Conservation (phyloP, 2,113 vertebrate genomes). For the Saguinus imperator region DNA sequence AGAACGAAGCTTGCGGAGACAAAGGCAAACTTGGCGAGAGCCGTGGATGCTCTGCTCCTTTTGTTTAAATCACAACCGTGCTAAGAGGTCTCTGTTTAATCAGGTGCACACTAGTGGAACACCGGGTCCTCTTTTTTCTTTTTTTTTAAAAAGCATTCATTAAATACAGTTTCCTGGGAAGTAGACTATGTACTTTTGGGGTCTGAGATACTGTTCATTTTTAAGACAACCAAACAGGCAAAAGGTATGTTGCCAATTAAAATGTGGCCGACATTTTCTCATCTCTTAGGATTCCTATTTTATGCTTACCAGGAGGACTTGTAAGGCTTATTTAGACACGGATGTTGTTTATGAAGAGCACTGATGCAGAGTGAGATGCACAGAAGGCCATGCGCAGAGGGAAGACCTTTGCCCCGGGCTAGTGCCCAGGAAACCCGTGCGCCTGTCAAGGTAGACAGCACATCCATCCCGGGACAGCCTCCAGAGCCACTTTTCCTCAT, state of each 20-base stretch:
- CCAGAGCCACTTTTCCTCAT: no score
- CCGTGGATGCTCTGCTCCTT: accelerated
- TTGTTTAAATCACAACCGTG: accelerated
- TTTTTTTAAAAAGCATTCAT: no score
- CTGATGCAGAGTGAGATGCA: accelerated
- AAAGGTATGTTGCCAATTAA: not conserved
- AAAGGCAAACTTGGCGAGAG: not conserved
- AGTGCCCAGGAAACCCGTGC: accelerated
- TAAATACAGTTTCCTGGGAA: no score
- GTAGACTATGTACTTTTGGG: not conserved
- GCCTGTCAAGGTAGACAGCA: accelerated
- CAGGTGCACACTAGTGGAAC: accelerated
- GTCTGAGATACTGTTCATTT: not conserved
- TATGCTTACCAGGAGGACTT: no score
- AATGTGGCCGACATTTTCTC: not conserved
- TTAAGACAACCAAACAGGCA: not conserved
- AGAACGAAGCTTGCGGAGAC: accelerated
- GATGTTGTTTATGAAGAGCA: not conserved
- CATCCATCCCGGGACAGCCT: accelerated
- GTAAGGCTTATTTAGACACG: accelerated
- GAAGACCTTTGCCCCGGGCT: not conserved
- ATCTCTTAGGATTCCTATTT: not conserved
- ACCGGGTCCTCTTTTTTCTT: no score
- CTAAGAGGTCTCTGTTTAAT: no score
- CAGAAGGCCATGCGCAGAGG: accelerated